phyloP scores from a whole-genome alignment of 2,888 invertebrate genomes.

The Chalcosyrphus nemorum region DNA sequence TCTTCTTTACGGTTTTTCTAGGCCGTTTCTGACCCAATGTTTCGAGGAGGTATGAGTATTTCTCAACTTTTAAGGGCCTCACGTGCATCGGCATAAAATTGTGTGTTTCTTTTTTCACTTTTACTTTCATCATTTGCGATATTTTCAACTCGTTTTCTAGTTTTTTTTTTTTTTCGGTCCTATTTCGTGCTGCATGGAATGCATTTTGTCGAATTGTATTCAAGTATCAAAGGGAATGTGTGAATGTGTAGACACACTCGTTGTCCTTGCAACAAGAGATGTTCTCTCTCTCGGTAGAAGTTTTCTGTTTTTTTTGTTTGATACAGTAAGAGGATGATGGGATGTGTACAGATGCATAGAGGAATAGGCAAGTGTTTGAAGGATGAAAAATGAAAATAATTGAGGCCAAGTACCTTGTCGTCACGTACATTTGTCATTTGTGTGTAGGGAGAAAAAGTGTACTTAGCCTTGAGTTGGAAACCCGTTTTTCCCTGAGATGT shows the following conservation, averaged over 20 bases:
- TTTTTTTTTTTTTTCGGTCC: not conserved
- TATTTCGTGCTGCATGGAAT: conserved; percentile 13
- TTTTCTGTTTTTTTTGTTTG: not conserved
- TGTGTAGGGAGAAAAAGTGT: conserved; percentile 34
- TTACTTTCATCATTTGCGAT: conserved; percentile 46
- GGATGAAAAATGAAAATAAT: conserved; percentile 72
- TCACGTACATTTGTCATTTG: conserved; percentile 72
- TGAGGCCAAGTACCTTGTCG: conserved; percentile 73
- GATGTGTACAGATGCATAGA: conserved; percentile 60
- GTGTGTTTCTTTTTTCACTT: conserved; percentile 43
- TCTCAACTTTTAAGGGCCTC: conserved; percentile 6
- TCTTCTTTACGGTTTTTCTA: conserved; percentile 1
- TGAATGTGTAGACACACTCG: conserved; percentile 47
- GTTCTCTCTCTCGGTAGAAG: conserved; percentile 8
- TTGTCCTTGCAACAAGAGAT: conserved; percentile 72
- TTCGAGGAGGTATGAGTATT: not conserved
- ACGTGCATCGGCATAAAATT: conserved; percentile 41
- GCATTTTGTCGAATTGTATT: conserved; percentile 72
- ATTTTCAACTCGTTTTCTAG: not conserved
- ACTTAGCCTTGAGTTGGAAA: conserved; percentile 68
- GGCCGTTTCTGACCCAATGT: conserved; percentile 27
- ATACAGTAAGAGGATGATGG: conserved; percentile 44
- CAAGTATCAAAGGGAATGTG: conserved; percentile 49
- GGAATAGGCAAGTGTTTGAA: conserved; percentile 68
- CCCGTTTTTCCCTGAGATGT: conserved; percentile 13